Base-by-base conservation (phyloP, 1,140 invertebrate species). In the Zophobas morio region DNA sequence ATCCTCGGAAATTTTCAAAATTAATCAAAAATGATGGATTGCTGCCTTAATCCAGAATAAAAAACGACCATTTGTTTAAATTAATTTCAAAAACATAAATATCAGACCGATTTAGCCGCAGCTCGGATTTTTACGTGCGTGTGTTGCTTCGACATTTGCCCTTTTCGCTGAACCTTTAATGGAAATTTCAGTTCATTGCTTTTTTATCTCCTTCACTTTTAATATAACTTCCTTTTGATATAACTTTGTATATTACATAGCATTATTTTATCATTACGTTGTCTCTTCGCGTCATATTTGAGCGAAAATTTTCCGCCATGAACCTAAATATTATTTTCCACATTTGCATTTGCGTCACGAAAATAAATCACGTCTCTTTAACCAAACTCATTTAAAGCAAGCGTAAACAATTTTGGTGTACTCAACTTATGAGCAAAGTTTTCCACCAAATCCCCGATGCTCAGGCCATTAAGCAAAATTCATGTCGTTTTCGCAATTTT, bases 371-470 rank as follows among this genome's bases (percentile, higher is more conserved):
- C n/a, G 37, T 6, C 35, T 8, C 8, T 66, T 66, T 66, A 66
- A 66, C 60, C 20, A 66, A 66, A 66, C 37, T 66, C 60, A 1
- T 66, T 66, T 46, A 40, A 66, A 66, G 37, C 42, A 66, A 66
- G 20, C 39, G 60, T 39, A 66, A 66, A 66, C 39, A 66, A 40
- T 66, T 66, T 42, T n/a, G 32, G 8, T 2, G 49, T 46, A 51
- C 49, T 46, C 54, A 57, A 57, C 60, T 66, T 51, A 2, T 20
- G 20, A 46, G 42, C 6, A 42, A 66, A 46, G n/a, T 42, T 66
- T 66, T 20, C 37, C 60, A 42, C 36, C 35, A 37, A 60, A 60
- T 60, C 60, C 39, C 39, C 42, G 39, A 66, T 42, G 60, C 8
- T 42, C 37, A 1, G 39, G 39, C 60, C 39, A 66, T 66, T 46